phyloP scores from a whole-genome alignment of 2,888 invertebrate species.

The Galerucella pusilla region DNA sequence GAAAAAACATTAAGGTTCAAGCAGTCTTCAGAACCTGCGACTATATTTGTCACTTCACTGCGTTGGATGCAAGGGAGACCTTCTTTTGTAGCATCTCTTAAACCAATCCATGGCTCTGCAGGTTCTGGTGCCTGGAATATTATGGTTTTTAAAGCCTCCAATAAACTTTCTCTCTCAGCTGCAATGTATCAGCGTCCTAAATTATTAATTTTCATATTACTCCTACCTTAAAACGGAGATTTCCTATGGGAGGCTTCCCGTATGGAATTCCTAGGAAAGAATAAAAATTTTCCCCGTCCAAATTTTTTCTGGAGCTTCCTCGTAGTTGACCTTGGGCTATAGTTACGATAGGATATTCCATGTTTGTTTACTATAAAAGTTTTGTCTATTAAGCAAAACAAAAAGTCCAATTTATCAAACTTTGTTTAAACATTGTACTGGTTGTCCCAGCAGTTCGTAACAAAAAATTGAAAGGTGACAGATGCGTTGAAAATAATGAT shows the following conservation, averaged over 20 bases:
- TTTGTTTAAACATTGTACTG: too few relatives aligned
- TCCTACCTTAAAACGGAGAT: conserved; percentile 60
- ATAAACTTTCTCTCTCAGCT: too few relatives aligned
- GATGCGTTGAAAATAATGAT: too few relatives aligned
- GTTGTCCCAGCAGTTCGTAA: too few relatives aligned
- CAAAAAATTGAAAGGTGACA: too few relatives aligned
- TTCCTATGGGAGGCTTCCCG: conserved; percentile 60
- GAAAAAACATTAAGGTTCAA: conserved; percentile 46
- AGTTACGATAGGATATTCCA: conserved; percentile 28
- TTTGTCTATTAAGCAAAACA: too few relatives aligned
- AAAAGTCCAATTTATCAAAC: too few relatives aligned
- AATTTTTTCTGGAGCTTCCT: conserved; percentile 53
- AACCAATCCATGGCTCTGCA: conserved; percentile 51
- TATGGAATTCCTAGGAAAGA: conserved; percentile 63
- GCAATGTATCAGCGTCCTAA: too few relatives aligned
- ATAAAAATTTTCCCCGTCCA: conserved; percentile 54
- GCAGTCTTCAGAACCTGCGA: conserved; percentile 48
- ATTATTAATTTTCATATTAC: not conserved
- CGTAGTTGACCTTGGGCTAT: conserved; percentile 52
- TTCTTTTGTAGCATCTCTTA: conserved; percentile 50
- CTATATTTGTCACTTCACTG: conserved; percentile 29
- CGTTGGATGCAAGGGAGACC: conserved; percentile 43
- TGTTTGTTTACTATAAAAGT: not conserved
- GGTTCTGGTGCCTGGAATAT: conserved; percentile 43
- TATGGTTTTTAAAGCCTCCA: not conserved